Evolutionary conservation across 1,140 invertebrate species (phyloP).

Genomic region (Latrodectus geometricus): DNA sequence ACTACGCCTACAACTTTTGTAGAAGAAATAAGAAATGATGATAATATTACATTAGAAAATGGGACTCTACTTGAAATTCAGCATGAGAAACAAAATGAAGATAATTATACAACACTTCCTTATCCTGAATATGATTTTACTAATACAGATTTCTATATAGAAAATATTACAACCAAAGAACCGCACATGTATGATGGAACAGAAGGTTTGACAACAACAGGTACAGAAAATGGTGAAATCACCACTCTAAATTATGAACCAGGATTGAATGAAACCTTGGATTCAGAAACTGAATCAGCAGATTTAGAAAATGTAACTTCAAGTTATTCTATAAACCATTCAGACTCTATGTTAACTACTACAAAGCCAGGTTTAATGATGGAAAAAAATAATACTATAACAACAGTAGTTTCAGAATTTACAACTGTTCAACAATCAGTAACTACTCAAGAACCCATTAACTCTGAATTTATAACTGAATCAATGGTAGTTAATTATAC

Average conservation of each 20-base stretch:
- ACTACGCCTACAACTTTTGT: background rate
- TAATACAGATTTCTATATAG: too few relatives aligned
- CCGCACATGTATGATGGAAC: background rate
- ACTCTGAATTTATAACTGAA: background rate
- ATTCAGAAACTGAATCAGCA: background rate
- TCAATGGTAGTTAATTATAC: background rate
- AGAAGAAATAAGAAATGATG: slow-evolving; percentile 38
- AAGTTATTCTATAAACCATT: too few relatives aligned
- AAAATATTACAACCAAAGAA: background rate
- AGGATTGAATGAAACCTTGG: background rate
- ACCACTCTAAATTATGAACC: background rate
- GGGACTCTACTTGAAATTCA: background rate
- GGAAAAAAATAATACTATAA: background rate
- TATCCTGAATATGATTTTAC: background rate
- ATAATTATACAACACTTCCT: background rate
- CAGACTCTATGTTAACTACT: too few relatives aligned
- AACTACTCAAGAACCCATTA: background rate
- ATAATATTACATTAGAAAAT: slow-evolving; percentile 4
- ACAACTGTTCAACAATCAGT: background rate
- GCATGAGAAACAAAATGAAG: background rate
- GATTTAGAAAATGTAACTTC: background rate
- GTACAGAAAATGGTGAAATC: background rate
- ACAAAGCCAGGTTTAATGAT: background rate
- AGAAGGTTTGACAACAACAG: background rate
- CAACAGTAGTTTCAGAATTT: background rate